Percentiles rank a stretch among this genome's conserved stretches.
Evolutionary conservation across 1,140 invertebrate species (phyloP).

Genomic region (Aphelenchoides besseyi): DNA sequence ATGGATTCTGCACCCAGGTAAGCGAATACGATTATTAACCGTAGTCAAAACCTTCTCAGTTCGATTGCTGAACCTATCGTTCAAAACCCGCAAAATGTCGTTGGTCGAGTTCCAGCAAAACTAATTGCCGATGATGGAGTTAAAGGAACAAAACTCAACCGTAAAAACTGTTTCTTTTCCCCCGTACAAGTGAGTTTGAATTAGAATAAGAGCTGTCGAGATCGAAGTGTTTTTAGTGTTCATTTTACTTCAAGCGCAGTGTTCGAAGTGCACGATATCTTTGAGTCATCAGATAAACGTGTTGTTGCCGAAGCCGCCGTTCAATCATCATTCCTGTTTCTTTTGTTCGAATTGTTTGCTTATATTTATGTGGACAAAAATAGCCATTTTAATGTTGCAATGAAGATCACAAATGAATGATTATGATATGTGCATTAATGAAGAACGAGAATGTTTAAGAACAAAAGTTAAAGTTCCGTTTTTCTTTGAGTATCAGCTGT

Average conservation of each 20-base stretch:
- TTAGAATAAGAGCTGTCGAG: too few species aligned
- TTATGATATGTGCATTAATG: background rate
- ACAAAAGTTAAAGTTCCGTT: background rate
- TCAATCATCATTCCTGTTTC: background rate
- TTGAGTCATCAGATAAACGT: constrained; percentile 3
- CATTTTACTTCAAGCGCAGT: constrained; percentile 23
- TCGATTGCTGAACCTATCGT: background rate
- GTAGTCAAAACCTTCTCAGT: too few species aligned
- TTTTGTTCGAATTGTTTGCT: background rate
- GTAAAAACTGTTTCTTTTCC: constrained; percentile 32
- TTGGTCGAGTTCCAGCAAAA: background rate
- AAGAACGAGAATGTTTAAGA: background rate
- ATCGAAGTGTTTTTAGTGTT: too few species aligned
- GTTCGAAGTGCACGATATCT: background rate
- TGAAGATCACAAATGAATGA: too few species aligned
- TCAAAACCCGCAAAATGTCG: background rate
- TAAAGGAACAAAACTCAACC: constrained; percentile 12
- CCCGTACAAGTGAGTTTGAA: too few species aligned
- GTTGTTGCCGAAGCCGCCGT: background rate
- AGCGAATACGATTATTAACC: too few species aligned
- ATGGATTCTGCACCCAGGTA: background rate
- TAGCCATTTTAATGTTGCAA: too few species aligned
- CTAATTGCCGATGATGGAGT: background rate
- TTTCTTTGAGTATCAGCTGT: background rate
- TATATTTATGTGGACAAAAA: background rate